These are phyloP conservation scores for Xestia c-nigrum DNA, from an alignment of 2,888 invertebrate species.

Conservation along the genomic window DNA sequence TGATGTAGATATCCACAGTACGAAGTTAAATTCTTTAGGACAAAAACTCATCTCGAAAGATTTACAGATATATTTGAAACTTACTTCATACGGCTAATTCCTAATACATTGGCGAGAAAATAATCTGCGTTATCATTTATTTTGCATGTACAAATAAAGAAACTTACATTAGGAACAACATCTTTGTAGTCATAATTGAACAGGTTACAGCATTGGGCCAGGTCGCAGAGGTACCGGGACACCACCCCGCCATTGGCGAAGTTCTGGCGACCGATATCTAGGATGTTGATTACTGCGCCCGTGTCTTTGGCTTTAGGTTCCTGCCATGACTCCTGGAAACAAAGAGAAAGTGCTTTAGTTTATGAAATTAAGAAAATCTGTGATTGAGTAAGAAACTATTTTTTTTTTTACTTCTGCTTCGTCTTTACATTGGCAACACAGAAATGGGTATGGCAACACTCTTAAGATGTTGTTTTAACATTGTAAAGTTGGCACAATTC, in stretches of 20 bases:
- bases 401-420: not conserved
- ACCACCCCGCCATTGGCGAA: conserved; percentile 90
- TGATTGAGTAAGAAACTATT: not conserved
- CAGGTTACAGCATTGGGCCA: conserved; percentile 92
- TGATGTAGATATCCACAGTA: not conserved
- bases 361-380: not conserved
- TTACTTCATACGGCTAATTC: not conserved
- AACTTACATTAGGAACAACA: conserved; percentile 88
- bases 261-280: conserved; percentile 89
- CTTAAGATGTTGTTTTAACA: not conserved
- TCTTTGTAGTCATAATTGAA: conserved; percentile 93
- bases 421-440: conserved; percentile 15
- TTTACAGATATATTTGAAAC: not conserved
- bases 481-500: conserved; percentile 27
- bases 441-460: conserved; percentile 11
- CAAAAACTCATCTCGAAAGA: not conserved
- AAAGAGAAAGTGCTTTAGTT: conserved; percentile 41
- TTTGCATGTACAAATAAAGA: not conserved
- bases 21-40: not conserved
- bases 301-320: conserved; percentile 89
- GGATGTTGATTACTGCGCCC: conserved; percentile 91
- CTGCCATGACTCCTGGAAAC: conserved; percentile 91
- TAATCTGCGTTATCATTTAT: not conserved
- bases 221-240: conserved; percentile 91
- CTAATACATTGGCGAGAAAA: not conserved